Percentiles rank a stretch among this genome's conserved stretches.
phyloP scores from a whole-genome alignment of 2,113 vertebrate genomes.

The Charina bottae region DNA sequence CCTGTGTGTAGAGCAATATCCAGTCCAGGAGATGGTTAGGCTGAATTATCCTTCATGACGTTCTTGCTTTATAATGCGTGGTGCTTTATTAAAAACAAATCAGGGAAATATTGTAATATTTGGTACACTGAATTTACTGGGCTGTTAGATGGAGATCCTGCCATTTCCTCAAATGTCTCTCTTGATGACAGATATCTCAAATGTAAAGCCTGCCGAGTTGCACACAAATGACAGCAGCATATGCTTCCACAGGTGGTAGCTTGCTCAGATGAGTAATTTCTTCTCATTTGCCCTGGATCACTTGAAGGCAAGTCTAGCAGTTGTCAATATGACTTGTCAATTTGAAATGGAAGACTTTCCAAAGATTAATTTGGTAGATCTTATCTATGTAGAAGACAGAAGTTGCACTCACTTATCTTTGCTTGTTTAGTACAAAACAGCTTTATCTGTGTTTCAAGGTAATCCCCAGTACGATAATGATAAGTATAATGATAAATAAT shows the following conservation, averaged over 20 bases:
- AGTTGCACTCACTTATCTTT: background rate
- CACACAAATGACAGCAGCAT: background rate
- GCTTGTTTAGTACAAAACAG: constrained; percentile 2
- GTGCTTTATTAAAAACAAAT: background rate
- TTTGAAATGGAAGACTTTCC: background rate
- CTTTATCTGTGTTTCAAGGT: background rate
- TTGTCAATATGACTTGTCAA: background rate
- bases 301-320: constrained; percentile 8
- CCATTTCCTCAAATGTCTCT: background rate
- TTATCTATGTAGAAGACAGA: background rate
- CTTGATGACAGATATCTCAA: background rate
- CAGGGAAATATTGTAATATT: background rate
- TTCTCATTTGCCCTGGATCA: background rate
- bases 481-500: too few relatives aligned
- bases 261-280: background rate
- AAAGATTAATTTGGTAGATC: background rate
- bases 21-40: background rate
- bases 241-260: background rate
- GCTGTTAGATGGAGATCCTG: constrained; percentile 8
- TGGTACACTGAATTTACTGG: background rate
- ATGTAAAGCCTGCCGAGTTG: background rate
- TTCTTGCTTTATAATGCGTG: background rate
- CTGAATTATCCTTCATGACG: background rate
- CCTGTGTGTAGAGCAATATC: background rate
- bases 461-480: background rate